Evolutionary conservation across 1,140 invertebrate species (phyloP).

Genomic region (Ylistrum balloti): DNA sequence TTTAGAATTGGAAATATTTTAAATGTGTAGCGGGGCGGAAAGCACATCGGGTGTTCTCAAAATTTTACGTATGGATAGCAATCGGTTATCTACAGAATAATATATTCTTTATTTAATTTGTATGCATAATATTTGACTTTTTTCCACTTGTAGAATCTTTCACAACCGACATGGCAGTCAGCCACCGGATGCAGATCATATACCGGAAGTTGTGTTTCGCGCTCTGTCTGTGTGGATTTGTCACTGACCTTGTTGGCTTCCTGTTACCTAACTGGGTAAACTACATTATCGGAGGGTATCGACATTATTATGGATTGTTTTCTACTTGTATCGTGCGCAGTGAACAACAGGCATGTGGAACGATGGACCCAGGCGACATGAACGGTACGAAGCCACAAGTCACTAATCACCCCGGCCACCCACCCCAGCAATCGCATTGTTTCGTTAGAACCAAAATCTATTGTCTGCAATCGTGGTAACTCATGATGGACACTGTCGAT

Average conservation of each 20-base stretch:
- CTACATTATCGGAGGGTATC: not conserved
- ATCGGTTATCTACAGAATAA: too few relatives aligned
- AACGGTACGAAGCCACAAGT: not conserved
- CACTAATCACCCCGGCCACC: too few relatives aligned
- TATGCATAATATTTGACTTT: too few relatives aligned
- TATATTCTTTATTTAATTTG: too few relatives aligned
- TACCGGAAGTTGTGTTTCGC: not conserved
- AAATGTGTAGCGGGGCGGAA: too few relatives aligned
- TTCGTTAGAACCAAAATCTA: too few relatives aligned
- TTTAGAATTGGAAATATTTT: too few relatives aligned
- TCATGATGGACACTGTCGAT: too few relatives aligned
- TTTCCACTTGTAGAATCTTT: not conserved
- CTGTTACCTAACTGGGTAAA: not conserved
- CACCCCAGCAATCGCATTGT: too few relatives aligned
- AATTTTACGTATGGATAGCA: too few relatives aligned
- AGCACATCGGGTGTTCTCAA: too few relatives aligned
- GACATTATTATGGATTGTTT: not conserved
- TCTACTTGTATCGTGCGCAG: not conserved
- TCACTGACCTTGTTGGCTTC: not conserved
- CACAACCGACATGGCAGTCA: not conserved
- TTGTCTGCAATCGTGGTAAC: too few relatives aligned
- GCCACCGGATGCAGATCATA: conserved; percentile 1
- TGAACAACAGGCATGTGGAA: not conserved
- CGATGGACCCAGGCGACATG: not conserved
- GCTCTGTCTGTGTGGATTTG: not conserved